Evolutionary conservation across 2,797 vertebrate species (phyloP).

Genomic region (Coilia nasus): DNA sequence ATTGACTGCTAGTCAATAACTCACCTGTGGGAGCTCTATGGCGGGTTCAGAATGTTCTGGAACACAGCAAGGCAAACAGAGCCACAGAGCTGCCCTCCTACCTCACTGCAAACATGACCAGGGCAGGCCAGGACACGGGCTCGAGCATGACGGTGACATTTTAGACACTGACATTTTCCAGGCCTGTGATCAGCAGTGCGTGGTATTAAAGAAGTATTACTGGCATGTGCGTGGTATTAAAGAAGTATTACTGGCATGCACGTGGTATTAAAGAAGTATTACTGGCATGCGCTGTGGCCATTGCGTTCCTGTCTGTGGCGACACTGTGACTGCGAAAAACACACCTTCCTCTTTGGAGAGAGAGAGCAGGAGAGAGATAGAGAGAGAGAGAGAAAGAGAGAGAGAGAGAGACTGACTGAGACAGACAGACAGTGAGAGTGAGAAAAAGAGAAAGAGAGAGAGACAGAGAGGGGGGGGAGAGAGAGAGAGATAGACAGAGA

Average conservation of each 20-base stretch:
- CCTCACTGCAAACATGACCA: not conserved
- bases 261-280: not conserved
- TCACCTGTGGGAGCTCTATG: too few relatives aligned
- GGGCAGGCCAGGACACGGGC: not conserved
- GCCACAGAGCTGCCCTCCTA: not conserved
- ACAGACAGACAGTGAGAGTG: too few relatives aligned
- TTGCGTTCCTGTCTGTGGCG: not conserved
- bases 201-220: not conserved
- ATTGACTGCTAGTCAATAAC: not conserved
- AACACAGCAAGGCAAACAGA: not conserved
- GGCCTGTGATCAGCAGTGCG: not conserved
- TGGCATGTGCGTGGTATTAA: not conserved
- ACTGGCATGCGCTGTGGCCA: not conserved
- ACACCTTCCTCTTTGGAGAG: not conserved
- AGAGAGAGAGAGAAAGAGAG: not conserved
- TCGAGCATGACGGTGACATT: not conserved
- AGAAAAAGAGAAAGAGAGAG: too few relatives aligned
- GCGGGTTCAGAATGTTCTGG: not conserved
- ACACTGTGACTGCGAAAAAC: not conserved
- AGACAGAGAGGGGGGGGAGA: too few relatives aligned
- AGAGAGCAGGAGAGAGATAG: not conserved
- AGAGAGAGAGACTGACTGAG: not conserved
- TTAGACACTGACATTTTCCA: not conserved
- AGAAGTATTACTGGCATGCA: not conserved
- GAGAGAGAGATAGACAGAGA: not conserved